phyloP scores from a whole-genome alignment of 2,888 invertebrate genomes.

The Syrphus vitripennis region DNA sequence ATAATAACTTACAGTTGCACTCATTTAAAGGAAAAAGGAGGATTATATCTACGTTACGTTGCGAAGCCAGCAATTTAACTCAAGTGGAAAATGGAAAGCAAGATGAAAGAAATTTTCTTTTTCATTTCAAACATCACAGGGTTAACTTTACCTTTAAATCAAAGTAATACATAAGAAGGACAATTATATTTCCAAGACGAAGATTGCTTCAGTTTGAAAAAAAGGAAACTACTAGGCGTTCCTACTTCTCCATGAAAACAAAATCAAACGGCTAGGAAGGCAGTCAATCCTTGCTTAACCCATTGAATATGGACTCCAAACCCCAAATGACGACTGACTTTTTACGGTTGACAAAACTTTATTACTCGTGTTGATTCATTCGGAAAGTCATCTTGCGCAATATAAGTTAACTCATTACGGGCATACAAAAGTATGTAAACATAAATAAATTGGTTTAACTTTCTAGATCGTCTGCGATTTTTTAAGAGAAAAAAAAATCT shows the following conservation, averaged over 20 bases:
- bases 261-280: conserved; percentile 41
- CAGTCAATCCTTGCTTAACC: background rate
- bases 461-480: conserved; percentile 6
- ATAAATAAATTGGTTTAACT: conserved; percentile 39
- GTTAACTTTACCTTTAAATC: background rate
- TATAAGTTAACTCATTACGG: conserved; percentile 54
- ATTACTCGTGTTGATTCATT: conserved; percentile 60
- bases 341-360: conserved; percentile 47
- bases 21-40: background rate
- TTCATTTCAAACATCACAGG: conserved; percentile 15
- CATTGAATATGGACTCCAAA: conserved; percentile 42
- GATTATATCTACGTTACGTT: conserved; percentile 50
- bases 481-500: background rate
- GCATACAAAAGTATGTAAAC: conserved; percentile 22
- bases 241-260: conserved; percentile 15
- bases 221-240: background rate
- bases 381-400: conserved; percentile 55
- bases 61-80: conserved; percentile 54
- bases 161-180: conserved; percentile 35
- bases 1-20: background rate
- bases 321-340: conserved; percentile 41
- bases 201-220: conserved; percentile 9
- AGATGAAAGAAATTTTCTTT: conserved; percentile 61
- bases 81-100: conserved; percentile 60
- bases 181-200: conserved; percentile 42